Percentiles rank a stretch among this genome's conserved stretches.
Conservation (phyloP, 2,113 vertebrate species). For the Prolemur simus region DNA sequence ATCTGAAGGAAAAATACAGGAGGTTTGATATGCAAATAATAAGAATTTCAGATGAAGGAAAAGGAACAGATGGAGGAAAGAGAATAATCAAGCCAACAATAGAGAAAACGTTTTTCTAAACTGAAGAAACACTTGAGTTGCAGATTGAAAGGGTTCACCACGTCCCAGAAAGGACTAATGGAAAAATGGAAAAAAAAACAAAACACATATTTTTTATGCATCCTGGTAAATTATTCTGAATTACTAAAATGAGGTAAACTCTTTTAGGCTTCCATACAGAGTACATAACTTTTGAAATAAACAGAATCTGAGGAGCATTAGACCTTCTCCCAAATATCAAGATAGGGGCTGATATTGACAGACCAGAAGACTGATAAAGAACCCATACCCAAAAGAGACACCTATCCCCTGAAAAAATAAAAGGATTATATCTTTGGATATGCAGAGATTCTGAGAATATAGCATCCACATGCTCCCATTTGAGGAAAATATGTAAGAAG, state of each 20-base stretch:
- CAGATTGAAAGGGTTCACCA: conserved; percentile 45
- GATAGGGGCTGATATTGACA: not conserved
- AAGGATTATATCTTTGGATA: not conserved
- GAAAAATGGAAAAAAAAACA: not conserved
- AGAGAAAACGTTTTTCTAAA: conserved; percentile 64
- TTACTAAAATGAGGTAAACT: conserved; percentile 31
- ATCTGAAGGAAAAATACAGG: conserved; percentile 53
- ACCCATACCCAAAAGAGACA: not conserved
- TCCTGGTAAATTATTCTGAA: conserved; percentile 29
- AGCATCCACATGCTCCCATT: not conserved
- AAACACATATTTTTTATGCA: not conserved
- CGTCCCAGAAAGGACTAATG: conserved; percentile 24
- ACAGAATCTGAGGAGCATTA: not conserved
- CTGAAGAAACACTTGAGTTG: conserved; percentile 49
- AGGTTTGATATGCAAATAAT: conserved; percentile 70
- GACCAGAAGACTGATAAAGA: not conserved
- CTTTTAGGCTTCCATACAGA: conserved; percentile 21
- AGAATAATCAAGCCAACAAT: conserved; percentile 70
- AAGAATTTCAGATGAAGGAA: conserved; percentile 65
- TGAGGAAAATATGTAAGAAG: not conserved
- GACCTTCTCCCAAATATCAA: not conserved
- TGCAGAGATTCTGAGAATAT: not conserved
- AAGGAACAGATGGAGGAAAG: conserved; percentile 62
- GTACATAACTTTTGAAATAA: not conserved
- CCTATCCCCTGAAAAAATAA: not conserved